Base-by-base conservation (phyloP, 2,888 invertebrate species). In the Meta bourneti region DNA sequence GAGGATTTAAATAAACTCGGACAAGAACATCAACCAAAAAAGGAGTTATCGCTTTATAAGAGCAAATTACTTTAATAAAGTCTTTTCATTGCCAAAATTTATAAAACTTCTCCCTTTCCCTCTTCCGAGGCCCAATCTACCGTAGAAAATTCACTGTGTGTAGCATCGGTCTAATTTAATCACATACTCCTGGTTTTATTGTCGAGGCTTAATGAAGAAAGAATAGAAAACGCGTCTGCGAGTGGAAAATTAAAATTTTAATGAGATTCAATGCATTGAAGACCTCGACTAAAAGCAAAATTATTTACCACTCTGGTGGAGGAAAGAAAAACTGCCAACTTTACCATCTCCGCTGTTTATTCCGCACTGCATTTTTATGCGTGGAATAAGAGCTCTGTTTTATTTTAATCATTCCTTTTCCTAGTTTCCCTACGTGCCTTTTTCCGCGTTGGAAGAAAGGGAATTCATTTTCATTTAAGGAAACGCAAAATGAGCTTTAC, bases 181-280 rank as follows among this genome's bases (percentile, higher is more conserved):
- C 82, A 82, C 72, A 51, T 72, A 81, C 20, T 19, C 51, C 19
- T 49, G 71, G 82, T 82, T 82, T 71, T 72, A 71, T 72, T 82
- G 82, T 71, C 51, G 19, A 19, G 51, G 71, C 72, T 82, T 82
- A 82, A 82, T 82, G 82, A 72, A 82, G 20, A 72, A 82, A 20
- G 71, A 13, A 72, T 34, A 16, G 54, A 84, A 84, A 84, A 51
- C 74, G 75, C 74, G 61, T 84, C 84, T 20, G 4, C 79, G 34
- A 61, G 61, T 19, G 49, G 74, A 84, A 84, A 84, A 84, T 84
- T 74, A 75, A 84, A 75, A 75, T 75, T 84, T 84, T 84, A 84
- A 84, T 84, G 84, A 84, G 84, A 84, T 84, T 51, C 74, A 16
- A 61, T 84, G 75, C 75, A 75, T 74, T 84, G 84, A 84, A 84